phyloP scores from a whole-genome alignment of 2,888 invertebrate species.

The Thyatira batis region DNA sequence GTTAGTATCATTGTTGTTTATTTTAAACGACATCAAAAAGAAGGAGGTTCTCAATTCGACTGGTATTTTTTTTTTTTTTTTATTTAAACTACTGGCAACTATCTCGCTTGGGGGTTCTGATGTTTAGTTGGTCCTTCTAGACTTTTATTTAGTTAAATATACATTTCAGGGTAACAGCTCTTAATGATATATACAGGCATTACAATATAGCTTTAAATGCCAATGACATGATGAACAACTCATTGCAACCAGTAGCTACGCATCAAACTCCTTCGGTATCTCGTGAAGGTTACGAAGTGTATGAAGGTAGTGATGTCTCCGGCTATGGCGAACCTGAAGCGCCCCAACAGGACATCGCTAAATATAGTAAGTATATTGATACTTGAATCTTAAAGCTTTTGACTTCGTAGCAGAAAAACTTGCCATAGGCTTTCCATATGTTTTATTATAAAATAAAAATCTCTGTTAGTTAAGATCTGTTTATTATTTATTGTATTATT shows the following conservation, averaged over 20 bases:
- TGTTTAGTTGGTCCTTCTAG: slow-evolving; percentile 3
- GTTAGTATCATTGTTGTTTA: slow-evolving; percentile 80
- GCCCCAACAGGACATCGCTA: slow-evolving; percentile 56
- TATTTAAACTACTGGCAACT: too few relatives aligned
- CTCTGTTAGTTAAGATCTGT: too few relatives aligned
- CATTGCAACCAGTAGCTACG: slow-evolving; percentile 20
- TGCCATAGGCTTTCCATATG: not conserved
- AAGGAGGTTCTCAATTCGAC: too few relatives aligned
- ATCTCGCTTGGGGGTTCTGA: too few relatives aligned
- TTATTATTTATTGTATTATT: too few relatives aligned
- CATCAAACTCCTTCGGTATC: slow-evolving; percentile 33
- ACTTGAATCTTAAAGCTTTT: not conserved
- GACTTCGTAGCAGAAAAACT: not conserved
- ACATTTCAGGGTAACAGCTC: slow-evolving; percentile 84
- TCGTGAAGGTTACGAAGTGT: slow-evolving; percentile 78
- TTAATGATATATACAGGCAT: slow-evolving; percentile 87
- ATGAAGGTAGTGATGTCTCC: slow-evolving; percentile 83
- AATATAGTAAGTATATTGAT: slow-evolving; percentile 60
- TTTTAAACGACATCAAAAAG: too few relatives aligned
- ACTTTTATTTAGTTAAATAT: not conserved
- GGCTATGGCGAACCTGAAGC: slow-evolving; percentile 62
- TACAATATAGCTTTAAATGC: slow-evolving; percentile 65
- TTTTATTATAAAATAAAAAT: too few relatives aligned
- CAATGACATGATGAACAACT: slow-evolving; percentile 22
- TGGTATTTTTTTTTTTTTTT: too few relatives aligned